These are phyloP conservation scores for Orthosia gothica DNA, from an alignment of 2,888 invertebrate species.

Conservation along the genomic window DNA sequence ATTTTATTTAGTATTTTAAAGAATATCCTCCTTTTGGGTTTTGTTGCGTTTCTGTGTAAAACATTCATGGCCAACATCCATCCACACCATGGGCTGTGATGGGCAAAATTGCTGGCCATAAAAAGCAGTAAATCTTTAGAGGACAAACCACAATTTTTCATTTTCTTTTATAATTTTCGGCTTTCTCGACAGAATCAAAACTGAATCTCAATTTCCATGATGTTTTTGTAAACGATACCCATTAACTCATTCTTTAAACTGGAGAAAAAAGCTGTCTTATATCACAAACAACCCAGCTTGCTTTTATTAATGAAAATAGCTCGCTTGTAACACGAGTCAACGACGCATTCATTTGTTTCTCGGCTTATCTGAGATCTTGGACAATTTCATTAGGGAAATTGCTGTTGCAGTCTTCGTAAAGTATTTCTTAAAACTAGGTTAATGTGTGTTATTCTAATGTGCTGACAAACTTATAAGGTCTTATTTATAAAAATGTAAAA, in stretches of 20 bases:
- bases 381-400: slow-evolving; percentile 12
- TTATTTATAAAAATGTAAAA: too few species aligned
- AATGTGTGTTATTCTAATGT: neutral
- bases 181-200: neutral
- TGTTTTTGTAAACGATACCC: neutral
- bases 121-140: too few species aligned
- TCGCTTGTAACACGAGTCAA: slow-evolving; percentile 1
- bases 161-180: too few species aligned
- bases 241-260: neutral
- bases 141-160: too few species aligned
- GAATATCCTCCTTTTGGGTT: neutral
- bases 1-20: too few species aligned
- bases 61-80: too few species aligned
- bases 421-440: neutral
- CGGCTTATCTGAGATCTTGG: neutral
- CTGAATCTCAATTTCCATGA: too few species aligned
- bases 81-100: too few species aligned
- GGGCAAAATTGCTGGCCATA: too few species aligned
- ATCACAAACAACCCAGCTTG: neutral
- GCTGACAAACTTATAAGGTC: too few species aligned
- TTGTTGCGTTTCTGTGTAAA: neutral
- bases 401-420: neutral
- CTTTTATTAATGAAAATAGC: slow-evolving; percentile 5
- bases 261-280: neutral
- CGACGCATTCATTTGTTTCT: slow-evolving; percentile 19